Evolutionary conservation across 2,113 vertebrate species (phyloP), one percentile per base, ranked within the genome.

Genomic region (Indri indri): DNA sequence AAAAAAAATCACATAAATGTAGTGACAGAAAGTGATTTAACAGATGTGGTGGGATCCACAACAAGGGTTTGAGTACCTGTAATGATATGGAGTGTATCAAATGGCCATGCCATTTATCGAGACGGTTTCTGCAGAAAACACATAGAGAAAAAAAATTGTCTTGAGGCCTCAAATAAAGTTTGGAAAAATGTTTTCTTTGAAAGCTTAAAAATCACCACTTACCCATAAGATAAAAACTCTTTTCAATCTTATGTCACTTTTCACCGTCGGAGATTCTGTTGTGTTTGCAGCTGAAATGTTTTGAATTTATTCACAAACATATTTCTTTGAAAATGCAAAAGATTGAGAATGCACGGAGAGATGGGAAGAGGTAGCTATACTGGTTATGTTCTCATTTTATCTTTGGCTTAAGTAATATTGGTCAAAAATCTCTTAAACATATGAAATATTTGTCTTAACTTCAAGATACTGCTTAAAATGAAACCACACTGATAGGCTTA

Each of bases 361-460:
- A 10, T 27, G 34, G 47, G 32, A 61, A 45, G 47, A 70, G 11
- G 91, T 65, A 70, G 14, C 34, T 68, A 0, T 89, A 16, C 7
- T 73, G 34, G 32, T 0, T n/a, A 13, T 52, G 27, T 71, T 80
- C 65, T 81, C 13, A 17, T 40, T 93, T 79, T 74, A 42, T 81
- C 37, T 45, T 84, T 86, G 23, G 25, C 25, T 84, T 88, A 40
- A 71, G 59, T 84, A 40, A 17, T 82, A 81, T 40, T 83, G 88
- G 42, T 79, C 23, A 84, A 84, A 96, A 96, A 76, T 81, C 30
- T 89, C 42, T 87, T 85, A 61, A 79, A 45, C 63, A n/a, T 57
- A n/a, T 57, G 45, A 95, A 83, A 63, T 83, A 25, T 40, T 92
- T 81, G 82, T 89, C 66, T 96, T 66, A 68, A 94, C 88, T 74